phyloP scores from a whole-genome alignment of 2,113 vertebrate genomes.

The Centropus bengalensis region DNA sequence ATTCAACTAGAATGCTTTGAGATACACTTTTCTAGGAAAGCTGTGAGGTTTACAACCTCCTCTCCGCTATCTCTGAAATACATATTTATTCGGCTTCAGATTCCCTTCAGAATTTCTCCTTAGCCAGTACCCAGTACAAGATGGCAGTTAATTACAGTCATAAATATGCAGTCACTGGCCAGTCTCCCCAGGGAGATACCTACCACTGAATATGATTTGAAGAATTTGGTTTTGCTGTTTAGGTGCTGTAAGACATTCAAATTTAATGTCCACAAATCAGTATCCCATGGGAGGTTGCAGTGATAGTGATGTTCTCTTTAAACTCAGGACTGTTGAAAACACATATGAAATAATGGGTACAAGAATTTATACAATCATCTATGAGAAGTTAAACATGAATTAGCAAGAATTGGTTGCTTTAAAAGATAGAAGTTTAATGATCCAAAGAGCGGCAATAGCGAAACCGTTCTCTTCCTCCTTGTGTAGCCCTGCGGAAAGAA shows the following conservation, averaged over 20 bases:
- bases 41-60: not conserved
- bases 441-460: not conserved
- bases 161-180: not conserved
- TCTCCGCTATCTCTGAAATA: not conserved
- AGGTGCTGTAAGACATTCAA: not conserved
- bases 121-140: not conserved
- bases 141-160: not conserved
- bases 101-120: not conserved
- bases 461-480: not conserved
- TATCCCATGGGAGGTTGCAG: not conserved
- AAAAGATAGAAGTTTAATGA: constrained; percentile 8
- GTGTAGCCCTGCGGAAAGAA: constrained; percentile 31
- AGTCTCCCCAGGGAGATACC: not conserved
- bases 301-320: not conserved
- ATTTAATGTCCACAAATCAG: not conserved
- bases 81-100: not conserved
- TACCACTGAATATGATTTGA: not conserved
- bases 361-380: not conserved
- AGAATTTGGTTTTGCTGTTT: not conserved
- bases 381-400: constrained; percentile 19
- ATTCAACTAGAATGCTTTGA: not conserved
- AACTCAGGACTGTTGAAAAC: not conserved
- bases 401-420: constrained; percentile 7
- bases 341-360: not conserved
- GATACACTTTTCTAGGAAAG: not conserved